Conservation (phyloP, 2,888 invertebrate genomes). For the Halictus quadricinctus region DNA sequence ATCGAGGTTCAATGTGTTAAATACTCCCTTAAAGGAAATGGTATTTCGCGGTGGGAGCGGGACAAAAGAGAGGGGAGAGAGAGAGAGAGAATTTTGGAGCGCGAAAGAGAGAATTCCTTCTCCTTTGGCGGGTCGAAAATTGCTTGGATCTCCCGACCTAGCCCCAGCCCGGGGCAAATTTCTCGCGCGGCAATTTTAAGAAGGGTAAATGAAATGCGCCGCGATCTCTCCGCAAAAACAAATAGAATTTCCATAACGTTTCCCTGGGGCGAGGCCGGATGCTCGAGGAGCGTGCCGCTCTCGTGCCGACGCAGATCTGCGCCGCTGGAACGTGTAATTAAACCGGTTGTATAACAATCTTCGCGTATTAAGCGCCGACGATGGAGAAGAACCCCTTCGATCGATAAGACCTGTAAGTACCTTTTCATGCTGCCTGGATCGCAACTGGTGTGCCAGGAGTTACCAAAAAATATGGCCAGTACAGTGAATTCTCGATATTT, state of each 20-base stretch:
- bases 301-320: neutral
- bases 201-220: constrained; percentile 31
- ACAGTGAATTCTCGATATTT: too few species aligned
- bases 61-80: neutral
- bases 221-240: constrained; percentile 14
- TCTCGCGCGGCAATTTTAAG: constrained; percentile 46
- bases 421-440: neutral
- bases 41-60: constrained; percentile 2
- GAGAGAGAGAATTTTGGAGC: constrained; percentile 2
- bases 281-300: neutral
- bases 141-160: constrained; percentile 23
- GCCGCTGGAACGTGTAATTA: constrained; percentile 21
- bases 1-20: too few species aligned
- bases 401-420: neutral
- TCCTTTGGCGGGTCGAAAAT: constrained; percentile 35
- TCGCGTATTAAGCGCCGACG: constrained; percentile 14
- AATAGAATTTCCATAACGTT: constrained; percentile 31
- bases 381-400: neutral
- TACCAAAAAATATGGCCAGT: neutral
- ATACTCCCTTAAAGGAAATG: neutral
- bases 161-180: neutral
- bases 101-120: constrained; percentile 25
- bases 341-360: constrained; percentile 21
- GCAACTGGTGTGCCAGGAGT: neutral
- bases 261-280: neutral